Percentiles rank a stretch among this genome's conserved stretches.
phyloP scores from a whole-genome alignment of 2,888 invertebrate genomes.

The Ctenicera cuprea region DNA sequence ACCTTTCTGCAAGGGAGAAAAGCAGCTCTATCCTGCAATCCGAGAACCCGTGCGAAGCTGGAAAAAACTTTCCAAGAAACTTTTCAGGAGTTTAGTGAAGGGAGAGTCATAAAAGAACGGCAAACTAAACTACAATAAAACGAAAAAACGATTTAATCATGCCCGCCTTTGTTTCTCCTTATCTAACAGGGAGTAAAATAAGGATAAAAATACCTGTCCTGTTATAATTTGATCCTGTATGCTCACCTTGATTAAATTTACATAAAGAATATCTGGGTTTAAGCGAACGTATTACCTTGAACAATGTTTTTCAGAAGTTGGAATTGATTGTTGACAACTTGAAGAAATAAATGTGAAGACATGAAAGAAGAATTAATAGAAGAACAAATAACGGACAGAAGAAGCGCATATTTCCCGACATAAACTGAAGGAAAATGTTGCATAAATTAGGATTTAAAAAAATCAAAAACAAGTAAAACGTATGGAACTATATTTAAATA shows the following conservation, averaged over 20 bases:
- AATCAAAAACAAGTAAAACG: background rate
- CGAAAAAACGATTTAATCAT: constrained; percentile 65
- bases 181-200: constrained; percentile 57
- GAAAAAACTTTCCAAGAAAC: constrained; percentile 62
- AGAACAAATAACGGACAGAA: background rate
- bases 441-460: too few relatives aligned
- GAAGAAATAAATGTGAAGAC: background rate
- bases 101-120: constrained; percentile 68
- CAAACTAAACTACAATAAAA: constrained; percentile 66
- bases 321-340: background rate
- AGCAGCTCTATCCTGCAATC: constrained; percentile 36
- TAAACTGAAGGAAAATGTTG: too few relatives aligned
- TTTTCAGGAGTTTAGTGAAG: constrained; percentile 62
- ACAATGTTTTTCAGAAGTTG: background rate
- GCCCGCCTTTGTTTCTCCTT: constrained; percentile 58
- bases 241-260: constrained; percentile 45
- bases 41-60: constrained; percentile 41
- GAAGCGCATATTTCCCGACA: too few relatives aligned
- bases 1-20: constrained; percentile 27
- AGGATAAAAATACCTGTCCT: constrained; percentile 50
- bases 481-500: background rate
- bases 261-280: constrained; percentile 34
- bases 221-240: constrained; percentile 39
- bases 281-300: constrained; percentile 2
- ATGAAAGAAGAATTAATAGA: background rate